Base-by-base conservation (phyloP, 2,888 invertebrate genomes). In the Spicauda simplicius region DNA sequence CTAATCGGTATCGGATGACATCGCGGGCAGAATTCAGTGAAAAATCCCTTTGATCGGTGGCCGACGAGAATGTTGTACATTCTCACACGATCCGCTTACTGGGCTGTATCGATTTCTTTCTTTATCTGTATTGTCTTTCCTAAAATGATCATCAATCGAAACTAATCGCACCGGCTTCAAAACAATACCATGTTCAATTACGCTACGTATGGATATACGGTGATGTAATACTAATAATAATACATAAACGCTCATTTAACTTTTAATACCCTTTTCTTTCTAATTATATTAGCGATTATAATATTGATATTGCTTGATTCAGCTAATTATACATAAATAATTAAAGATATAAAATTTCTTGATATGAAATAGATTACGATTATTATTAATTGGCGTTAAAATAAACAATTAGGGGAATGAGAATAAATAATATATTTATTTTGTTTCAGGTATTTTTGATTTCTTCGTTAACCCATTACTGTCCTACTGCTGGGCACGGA, bases 21-120 rank as follows among this genome's bases (percentile, higher is more conserved):
- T 77, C 80, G 80, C 79, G 72, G 73, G 74, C 76, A 74, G 74
- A 77, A 80, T 91, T 89, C 91, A 87, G 83, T 83, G 90, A 89
- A 77, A 81, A 25, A 25, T 80, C 80, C 78, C 79, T 90, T 92
- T 91, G 90, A 90, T 77, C 76, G 76, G 73, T 76, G 71, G 85
- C 91, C 91, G 91, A 78, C 90, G 81, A 81, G 70, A 78, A 75
- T 90, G 91, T 91, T 91, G 83, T 79, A 83, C 89, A 92, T 92
- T 90, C 90, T 81, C 87, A 88, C 92, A 92, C 92, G 92, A 84
- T 71, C 71, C 70, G 79, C 79, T 80, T 74, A 75, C 75, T 77
- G 76, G 74, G 77, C 76, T 78, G 76, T 71, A 74, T 67, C 70
- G 69, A 71, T 73, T 66, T 71, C 72, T 71, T 71, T 73, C 74